These are phyloP conservation scores for Gymnocheta viridis DNA, from an alignment of 2,888 invertebrate genomes.

Conservation along the genomic window DNA sequence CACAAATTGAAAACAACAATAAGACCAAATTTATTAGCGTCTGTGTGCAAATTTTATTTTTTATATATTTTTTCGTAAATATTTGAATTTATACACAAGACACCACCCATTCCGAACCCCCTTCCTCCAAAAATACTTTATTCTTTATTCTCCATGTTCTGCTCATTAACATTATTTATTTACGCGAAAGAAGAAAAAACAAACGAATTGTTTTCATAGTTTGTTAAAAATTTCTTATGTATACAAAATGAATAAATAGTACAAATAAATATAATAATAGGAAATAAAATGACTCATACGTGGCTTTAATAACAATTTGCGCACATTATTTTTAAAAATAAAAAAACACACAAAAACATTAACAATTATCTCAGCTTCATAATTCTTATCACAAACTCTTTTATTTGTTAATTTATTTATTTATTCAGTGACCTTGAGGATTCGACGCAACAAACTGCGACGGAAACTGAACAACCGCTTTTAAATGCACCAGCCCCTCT, in stretches of 20 bases:
- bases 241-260: slow-evolving; percentile 3
- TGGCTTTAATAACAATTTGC: slow-evolving; percentile 5
- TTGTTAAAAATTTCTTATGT: slow-evolving; percentile 4
- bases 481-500: slow-evolving; percentile 46
- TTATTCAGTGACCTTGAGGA: slow-evolving; percentile 55
- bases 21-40: slow-evolving; percentile 31
- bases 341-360: neutral
- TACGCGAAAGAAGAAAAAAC: neutral
- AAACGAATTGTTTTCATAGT: slow-evolving; percentile 22
- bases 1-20: slow-evolving; percentile 7
- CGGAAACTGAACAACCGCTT: slow-evolving; percentile 13
- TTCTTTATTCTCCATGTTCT: neutral
- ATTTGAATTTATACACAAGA: slow-evolving; percentile 4
- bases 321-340: neutral
- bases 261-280: neutral
- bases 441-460: neutral
- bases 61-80: neutral
- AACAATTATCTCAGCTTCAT: slow-evolving; percentile 6
- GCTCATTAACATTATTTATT: slow-evolving; percentile 18
- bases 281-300: slow-evolving; percentile 19
- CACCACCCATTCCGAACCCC: no score
- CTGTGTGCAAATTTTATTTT: slow-evolving; percentile 3
- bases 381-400: slow-evolving; percentile 33
- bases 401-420: neutral
- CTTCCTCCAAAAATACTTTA: slow-evolving; percentile 24